phyloP scores from a whole-genome alignment of 2,797 vertebrate genomes.

The Chiroxiphia lanceolata region DNA sequence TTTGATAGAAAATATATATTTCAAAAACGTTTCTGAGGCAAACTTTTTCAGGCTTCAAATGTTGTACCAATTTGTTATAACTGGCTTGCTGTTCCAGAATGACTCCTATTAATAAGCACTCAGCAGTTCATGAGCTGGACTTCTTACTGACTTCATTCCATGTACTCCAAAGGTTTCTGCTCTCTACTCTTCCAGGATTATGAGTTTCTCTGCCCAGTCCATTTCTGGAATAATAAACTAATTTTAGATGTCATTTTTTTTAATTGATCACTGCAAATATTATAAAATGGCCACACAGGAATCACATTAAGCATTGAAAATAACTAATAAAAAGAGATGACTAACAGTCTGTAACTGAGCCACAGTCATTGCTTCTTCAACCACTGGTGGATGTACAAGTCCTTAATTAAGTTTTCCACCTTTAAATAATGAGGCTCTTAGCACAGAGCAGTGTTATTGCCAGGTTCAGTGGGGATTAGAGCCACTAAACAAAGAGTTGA shows the following conservation, averaged over 20 bases:
- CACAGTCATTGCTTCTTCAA: neutral
- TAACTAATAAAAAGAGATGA: neutral
- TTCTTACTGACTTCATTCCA: neutral
- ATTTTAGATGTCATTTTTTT: neutral
- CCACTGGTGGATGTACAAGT: neutral
- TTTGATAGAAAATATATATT: neutral
- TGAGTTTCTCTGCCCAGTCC: neutral
- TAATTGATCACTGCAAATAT: neutral
- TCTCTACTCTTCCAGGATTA: neutral
- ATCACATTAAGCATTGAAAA: neutral
- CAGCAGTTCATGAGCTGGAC: neutral
- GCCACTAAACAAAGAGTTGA: conserved; percentile 52
- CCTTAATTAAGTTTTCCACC: neutral
- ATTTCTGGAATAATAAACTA: neutral
- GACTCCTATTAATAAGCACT: neutral
- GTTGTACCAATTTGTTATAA: conserved; percentile 6
- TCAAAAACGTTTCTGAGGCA: neutral
- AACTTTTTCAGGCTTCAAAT: neutral
- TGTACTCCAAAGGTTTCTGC: neutral
- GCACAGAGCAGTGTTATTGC: neutral
- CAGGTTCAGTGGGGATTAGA: conserved; percentile 41
- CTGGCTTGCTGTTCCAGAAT: conserved; percentile 14
- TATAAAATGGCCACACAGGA: neutral
- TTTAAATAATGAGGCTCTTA: neutral
- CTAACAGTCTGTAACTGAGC: neutral